Base-by-base conservation (phyloP, 2,888 invertebrate genomes). In the Meteorus colon region DNA sequence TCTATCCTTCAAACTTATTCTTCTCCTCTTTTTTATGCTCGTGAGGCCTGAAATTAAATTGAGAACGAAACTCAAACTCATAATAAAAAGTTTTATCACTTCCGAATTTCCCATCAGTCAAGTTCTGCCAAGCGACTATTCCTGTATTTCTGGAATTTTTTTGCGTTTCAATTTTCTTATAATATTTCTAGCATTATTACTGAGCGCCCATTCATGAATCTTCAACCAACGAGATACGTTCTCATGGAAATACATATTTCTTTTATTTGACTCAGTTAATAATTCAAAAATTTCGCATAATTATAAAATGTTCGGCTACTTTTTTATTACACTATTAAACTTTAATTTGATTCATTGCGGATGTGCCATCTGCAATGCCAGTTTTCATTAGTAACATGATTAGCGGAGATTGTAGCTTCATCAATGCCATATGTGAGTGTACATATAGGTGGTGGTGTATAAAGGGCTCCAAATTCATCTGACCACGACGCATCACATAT, bases 31-130 rank as follows among this genome's bases (percentile, higher is more conserved):
- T 41, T 12, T 12, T 12, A 41, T 41, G 41, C 12, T 41, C 41
- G 41, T 12, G 51, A 48, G 14, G 62, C 48, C 62, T 27, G 4
- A 62, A 55, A 70, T 73, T 71, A 69, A 67, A 75, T 75, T 31
- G 74, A 51, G 41, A 51, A 51, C 65, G 59, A 75, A 48, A 73
- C 73, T 69, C 70, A 66, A 60, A 63, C 69, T 62, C 29, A 16
- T 19, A 27, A 34, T 62, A 71, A 67, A 55, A 72, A 67, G 60
- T 59, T 27, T 27, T 59, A 77, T 73, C 69, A 63, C 45, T 60
- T 65, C 45, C 31, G 31, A 66, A 66, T 48, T 69, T 74, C 24
- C 66, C 31, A 65, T 73, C 37, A 73, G 31, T 69, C 51, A 69
- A 51, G 51, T 69, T 69, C 34, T 34, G 16, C 19, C 24, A 27